These are phyloP conservation scores for Scomber scombrus DNA, from an alignment of 2,113 vertebrate species.

Conservation along the genomic window DNA sequence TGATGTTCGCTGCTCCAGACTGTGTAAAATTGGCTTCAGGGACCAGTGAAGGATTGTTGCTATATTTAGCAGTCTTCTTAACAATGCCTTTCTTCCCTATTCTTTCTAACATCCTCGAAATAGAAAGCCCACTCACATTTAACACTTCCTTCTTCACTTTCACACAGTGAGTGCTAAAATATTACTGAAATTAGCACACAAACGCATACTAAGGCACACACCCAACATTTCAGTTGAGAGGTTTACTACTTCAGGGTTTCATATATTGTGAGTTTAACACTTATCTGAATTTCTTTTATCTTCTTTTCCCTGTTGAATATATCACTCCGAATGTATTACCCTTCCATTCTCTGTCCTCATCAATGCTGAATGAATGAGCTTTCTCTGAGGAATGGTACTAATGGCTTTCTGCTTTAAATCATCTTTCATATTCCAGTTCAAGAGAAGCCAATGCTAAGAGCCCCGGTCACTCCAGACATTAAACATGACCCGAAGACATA, in stretches of 20 bases:
- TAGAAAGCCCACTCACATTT: slow-evolving; percentile 52
- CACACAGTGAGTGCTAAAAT: slow-evolving; percentile 41
- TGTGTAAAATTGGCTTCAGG: slow-evolving; percentile 79
- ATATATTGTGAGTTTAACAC: slow-evolving; percentile 13
- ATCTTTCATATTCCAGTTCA: slow-evolving; percentile 44
- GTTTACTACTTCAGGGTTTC: slow-evolving; percentile 17
- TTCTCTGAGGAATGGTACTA: slow-evolving; percentile 48
- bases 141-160: slow-evolving; percentile 52
- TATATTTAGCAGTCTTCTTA: slow-evolving; percentile 81
- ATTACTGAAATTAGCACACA: slow-evolving; percentile 14
- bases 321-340: slow-evolving; percentile 16
- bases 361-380: slow-evolving; percentile 46
- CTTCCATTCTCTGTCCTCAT: slow-evolving; percentile 38
- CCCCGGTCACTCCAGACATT: slow-evolving; percentile 20
- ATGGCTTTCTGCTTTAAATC: slow-evolving; percentile 56
- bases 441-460: slow-evolving; percentile 39
- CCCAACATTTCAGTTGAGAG: slow-evolving; percentile 22
- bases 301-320: slow-evolving; percentile 22
- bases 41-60: slow-evolving; percentile 67
- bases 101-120: slow-evolving; percentile 62
- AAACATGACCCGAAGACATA: slow-evolving; percentile 16
- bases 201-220: slow-evolving; percentile 1
- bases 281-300: slow-evolving; percentile 37
- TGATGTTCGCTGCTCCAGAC: slow-evolving; percentile 78
- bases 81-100: slow-evolving; percentile 63